Conservation (phyloP, 1,140 invertebrate genomes). For the Atta cephalotes region DNA sequence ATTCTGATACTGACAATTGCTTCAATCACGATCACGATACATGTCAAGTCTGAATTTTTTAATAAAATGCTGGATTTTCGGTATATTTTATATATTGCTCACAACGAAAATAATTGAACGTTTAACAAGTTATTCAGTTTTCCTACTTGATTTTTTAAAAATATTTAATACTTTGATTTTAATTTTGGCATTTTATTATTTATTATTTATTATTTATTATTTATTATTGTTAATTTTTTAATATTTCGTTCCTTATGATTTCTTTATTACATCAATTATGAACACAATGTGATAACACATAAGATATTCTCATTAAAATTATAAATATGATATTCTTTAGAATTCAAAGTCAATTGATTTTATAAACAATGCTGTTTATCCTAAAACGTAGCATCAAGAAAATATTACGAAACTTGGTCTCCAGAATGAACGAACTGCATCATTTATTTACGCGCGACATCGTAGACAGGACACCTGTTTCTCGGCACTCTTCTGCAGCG, state of each 20-base stretch:
- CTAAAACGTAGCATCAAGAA: slow-evolving; percentile 30
- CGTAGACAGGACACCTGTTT: slow-evolving; percentile 73
- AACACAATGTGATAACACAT: background rate
- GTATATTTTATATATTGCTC: slow-evolving; percentile 1
- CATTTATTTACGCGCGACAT: slow-evolving; percentile 63
- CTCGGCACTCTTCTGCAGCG: slow-evolving; percentile 16
- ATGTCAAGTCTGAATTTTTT: background rate
- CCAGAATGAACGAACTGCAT: slow-evolving; percentile 54
- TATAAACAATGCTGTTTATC: slow-evolving; percentile 5
- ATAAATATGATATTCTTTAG: background rate
- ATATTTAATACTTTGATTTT: background rate
- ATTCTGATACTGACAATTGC: background rate
- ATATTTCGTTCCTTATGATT: background rate
- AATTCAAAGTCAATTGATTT: slow-evolving; percentile 17
- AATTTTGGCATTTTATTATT: background rate
- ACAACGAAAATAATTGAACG: background rate
- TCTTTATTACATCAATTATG: background rate
- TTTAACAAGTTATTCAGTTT: background rate
- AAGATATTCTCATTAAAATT: background rate
- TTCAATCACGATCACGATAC: background rate
- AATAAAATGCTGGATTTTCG: background rate
- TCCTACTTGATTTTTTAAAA: background rate
- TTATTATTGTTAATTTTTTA: background rate
- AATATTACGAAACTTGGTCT: slow-evolving; percentile 44
- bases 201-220: background rate